A percentile compares a stretch with the other conserved stretches of the same genome.
These are phyloP conservation scores for Lethocerus indicus DNA, from an alignment of 1,140 invertebrate species.

Conservation along the genomic window DNA sequence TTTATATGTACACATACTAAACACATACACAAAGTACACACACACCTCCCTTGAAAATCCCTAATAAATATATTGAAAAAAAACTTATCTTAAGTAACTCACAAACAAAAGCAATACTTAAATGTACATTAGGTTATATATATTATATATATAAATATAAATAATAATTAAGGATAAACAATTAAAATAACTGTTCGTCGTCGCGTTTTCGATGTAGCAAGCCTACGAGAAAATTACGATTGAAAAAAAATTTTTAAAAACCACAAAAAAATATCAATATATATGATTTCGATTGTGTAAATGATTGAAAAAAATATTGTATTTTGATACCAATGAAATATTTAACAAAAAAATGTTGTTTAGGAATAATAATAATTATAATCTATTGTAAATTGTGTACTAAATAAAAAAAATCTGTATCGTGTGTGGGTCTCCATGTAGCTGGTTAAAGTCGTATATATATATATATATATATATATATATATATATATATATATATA, in stretches of 20 bases:
- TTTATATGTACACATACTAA: no score
- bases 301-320: conserved; percentile 13
- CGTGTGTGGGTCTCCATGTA: conserved; percentile 11
- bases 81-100: no score
- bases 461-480: no score
- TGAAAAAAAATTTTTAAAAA: no score
- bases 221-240: conserved; percentile 4
- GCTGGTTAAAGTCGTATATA: conserved; percentile 14
- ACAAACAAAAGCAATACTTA: conserved; percentile 15
- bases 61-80: no score
- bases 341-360: no score
- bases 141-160: conserved; percentile 8
- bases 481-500: no score
- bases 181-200: no score
- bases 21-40: no score
- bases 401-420: no score
- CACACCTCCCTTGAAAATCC: no score
- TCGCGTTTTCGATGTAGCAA: conserved; percentile 11
- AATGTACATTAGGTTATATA: conserved; percentile 12
- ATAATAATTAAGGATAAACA: no score
- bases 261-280: conserved; percentile 6
- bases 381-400: not conserved
- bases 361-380: conserved; percentile 6
- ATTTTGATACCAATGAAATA: conserved; percentile 15
- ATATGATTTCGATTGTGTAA: conserved; percentile 12